Conservation (phyloP, 2,797 vertebrate species). For the Centroberyx gerrardi region DNA sequence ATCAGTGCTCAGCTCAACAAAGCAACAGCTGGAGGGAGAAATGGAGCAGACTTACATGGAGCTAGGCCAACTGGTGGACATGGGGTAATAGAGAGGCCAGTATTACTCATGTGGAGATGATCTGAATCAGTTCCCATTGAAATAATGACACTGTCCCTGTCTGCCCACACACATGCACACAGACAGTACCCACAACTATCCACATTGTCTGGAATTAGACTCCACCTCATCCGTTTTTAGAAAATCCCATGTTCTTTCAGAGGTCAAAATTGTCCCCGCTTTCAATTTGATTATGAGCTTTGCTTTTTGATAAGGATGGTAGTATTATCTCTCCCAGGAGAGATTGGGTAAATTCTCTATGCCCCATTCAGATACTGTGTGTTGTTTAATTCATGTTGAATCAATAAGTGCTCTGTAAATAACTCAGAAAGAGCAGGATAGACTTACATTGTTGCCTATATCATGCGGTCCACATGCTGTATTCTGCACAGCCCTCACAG, state of each 20-base stretch:
- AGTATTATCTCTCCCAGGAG: background rate
- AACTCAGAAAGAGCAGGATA: background rate
- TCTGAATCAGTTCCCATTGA: constrained; percentile 50
- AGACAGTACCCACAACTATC: background rate
- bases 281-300: constrained; percentile 2
- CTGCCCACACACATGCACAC: constrained; percentile 33
- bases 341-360: background rate
- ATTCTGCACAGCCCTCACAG: constrained; percentile 7
- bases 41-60: constrained; percentile 12
- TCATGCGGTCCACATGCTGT: background rate
- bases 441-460: background rate
- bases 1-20: constrained; percentile 14
- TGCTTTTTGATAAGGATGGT: background rate
- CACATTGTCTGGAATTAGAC: background rate
- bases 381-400: constrained; percentile 10
- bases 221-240: background rate
- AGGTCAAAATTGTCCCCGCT: background rate
- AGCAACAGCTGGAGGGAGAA: constrained; percentile 26
- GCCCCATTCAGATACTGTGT: background rate
- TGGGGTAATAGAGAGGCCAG: constrained; percentile 25
- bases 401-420: constrained; percentile 20
- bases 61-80: constrained; percentile 23
- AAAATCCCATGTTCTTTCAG: constrained; percentile 1
- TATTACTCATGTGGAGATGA: constrained; percentile 49
- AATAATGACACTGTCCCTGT: constrained; percentile 17